Percentiles rank a stretch among this genome's conserved stretches.
phyloP scores from a whole-genome alignment of 2,888 invertebrate genomes.

The Drosophila nigricruria region DNA sequence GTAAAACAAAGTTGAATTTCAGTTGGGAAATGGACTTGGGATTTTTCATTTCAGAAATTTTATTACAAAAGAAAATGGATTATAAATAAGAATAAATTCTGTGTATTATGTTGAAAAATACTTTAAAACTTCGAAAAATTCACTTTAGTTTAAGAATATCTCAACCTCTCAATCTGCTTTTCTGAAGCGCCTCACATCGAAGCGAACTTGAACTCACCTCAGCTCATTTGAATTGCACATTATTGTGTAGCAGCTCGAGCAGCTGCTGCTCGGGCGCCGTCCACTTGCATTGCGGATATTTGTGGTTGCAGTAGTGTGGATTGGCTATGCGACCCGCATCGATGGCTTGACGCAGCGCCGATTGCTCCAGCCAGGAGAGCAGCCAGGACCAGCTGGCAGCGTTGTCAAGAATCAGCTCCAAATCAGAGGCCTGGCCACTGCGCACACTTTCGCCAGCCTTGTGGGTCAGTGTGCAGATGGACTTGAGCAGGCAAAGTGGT shows the following conservation, averaged over 20 bases:
- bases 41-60: background rate
- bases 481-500: constrained; percentile 88
- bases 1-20: constrained; percentile 15
- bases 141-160: background rate
- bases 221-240: constrained; percentile 69
- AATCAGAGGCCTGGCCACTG: constrained; percentile 84
- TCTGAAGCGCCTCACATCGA: background rate
- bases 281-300: constrained; percentile 86
- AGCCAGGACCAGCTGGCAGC: constrained; percentile 86
- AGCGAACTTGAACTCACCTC: background rate
- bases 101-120: background rate
- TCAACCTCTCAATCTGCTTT: no score
- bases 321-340: constrained; percentile 84
- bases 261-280: constrained; percentile 72
- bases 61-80: background rate
- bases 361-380: constrained; percentile 85
- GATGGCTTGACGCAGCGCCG: constrained; percentile 86
- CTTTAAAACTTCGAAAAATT: background rate
- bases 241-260: constrained; percentile 58
- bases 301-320: constrained; percentile 82
- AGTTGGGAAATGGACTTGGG: background rate
- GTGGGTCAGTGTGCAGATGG: constrained; percentile 86
- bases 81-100: background rate
- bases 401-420: constrained; percentile 86
- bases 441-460: constrained; percentile 80